Evolutionary conservation across 2,888 invertebrate genomes (phyloP), one percentile per base, ranked within the genome.

Genomic region (Drosophila niveifrons): DNA sequence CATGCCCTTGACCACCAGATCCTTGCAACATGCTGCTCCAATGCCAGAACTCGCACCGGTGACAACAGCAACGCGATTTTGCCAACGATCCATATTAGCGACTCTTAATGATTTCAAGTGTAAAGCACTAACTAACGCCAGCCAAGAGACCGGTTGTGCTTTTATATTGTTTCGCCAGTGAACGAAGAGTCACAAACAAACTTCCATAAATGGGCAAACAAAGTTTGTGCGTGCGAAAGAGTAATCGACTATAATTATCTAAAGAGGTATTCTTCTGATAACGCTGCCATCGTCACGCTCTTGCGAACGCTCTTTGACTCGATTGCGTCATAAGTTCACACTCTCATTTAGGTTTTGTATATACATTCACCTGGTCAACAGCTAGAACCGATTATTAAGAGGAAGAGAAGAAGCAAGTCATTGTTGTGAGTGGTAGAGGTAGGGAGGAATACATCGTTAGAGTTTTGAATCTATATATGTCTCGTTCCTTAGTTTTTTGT

Each of bases 1-100:
- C 52, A 53, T 53, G 53, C 46, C 53, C 46, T 53, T 53, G 36
- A 9, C 23, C 9, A 62, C 46, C 53, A 62, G 46, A 39, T 53
- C 55, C 3, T 48, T 57, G 34, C 44, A 61, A n/a, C 52, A 52
- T 2, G 62, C 62, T 9, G 46, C 53, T 3, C 52, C 58, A 59
- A 65, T 51, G 1, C 58, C 43, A 2, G 43, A 39, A 29, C 58
- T 51, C 11, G 44, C 48, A 18, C 58, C 58, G 10, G 50, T 50
- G 0, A 59, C 48, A 31, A 59, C 31, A 29, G 58, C 58, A n/a
- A 59, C 58, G n/a, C 58, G 50, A 48, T 50, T 50, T 13, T 18
- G 10, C 58, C 58, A 59, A 31, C 58, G 50, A 18, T 50, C 29
- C 58, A 59, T 59, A 29, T 15, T 43, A 18, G 15, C 31, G 9